phyloP scores from a whole-genome alignment of 2,797 vertebrate genomes.

The Cuniculus paca region DNA sequence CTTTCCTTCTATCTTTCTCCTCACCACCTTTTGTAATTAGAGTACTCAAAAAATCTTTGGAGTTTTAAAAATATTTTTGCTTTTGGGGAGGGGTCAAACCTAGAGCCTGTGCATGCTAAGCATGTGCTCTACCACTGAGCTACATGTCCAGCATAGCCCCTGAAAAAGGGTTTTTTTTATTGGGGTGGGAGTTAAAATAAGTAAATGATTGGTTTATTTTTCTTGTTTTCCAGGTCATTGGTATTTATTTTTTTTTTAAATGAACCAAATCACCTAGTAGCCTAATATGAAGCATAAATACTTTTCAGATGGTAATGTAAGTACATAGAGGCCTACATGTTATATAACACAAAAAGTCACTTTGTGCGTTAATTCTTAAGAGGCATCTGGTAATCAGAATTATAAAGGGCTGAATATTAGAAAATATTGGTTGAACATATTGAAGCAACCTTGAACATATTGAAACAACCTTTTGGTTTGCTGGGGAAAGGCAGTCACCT shows the following conservation, averaged over 20 bases:
- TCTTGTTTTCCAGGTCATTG: slow-evolving; percentile 36
- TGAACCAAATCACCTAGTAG: slow-evolving; percentile 1
- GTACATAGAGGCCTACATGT: background rate
- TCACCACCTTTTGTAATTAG: background rate
- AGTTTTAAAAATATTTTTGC: background rate
- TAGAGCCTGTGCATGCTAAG: background rate
- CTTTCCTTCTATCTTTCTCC: background rate
- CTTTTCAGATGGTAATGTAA: background rate
- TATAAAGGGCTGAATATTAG: background rate
- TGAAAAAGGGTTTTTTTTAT: background rate
- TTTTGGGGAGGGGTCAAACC: background rate
- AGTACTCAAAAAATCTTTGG: background rate
- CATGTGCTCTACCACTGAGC: background rate
- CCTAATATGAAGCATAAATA: background rate
- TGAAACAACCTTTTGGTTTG: background rate
- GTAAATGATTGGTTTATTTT: background rate
- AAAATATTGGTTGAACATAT: background rate
- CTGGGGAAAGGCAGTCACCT: background rate
- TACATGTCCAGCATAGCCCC: background rate
- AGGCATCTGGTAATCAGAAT: background rate
- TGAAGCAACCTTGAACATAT: background rate
- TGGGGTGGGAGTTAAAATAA: background rate
- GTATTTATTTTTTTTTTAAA: slow-evolving; percentile 42
- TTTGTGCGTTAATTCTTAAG: slow-evolving; percentile 42
- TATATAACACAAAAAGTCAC: background rate